A percentile compares a stretch with the other conserved stretches of the same genome.
phyloP scores from a whole-genome alignment of 2,797 vertebrate genomes.

The Macropodus opercularis region DNA sequence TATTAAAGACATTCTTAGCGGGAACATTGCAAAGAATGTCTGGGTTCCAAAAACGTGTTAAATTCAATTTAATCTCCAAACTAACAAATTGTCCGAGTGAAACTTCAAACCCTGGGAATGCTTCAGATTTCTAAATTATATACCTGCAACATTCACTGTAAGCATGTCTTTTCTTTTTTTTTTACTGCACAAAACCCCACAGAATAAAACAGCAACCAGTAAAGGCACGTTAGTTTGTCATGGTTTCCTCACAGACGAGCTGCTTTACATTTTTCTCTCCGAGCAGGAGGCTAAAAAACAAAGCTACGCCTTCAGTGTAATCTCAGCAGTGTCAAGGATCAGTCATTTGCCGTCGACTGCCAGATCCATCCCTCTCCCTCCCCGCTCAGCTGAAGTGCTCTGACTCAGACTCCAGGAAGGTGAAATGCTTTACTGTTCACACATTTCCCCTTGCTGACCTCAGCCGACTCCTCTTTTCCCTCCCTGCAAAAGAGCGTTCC shows the following conservation, averaged over 20 bases:
- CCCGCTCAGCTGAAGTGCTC: conserved; percentile 41
- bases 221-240: not conserved
- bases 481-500: conserved; percentile 72
- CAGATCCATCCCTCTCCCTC: conserved; percentile 12
- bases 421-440: conserved; percentile 74
- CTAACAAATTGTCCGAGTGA: conserved; percentile 15
- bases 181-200: not conserved
- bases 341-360: conserved; percentile 24
- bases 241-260: conserved; percentile 25
- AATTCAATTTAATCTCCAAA: not conserved
- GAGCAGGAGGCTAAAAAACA: conserved; percentile 10
- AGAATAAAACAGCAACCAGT: conserved; percentile 4
- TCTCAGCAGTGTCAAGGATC: conserved; percentile 23
- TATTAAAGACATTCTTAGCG: conserved; percentile 28
- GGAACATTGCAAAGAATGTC: conserved; percentile 32
- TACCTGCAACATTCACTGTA: conserved; percentile 23
- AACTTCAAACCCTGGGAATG: conserved; percentile 8
- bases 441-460: conserved; percentile 71
- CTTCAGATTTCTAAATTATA: conserved; percentile 14
- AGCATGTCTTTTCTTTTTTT: too few species aligned
- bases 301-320: conserved; percentile 19
- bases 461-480: conserved; percentile 59
- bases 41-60: conserved; percentile 6
- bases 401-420: conserved; percentile 67
- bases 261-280: not conserved